Evolutionary conservation across 2,888 invertebrate species (phyloP), one percentile per base, ranked within the genome.

Genomic region (Tetranychus truncatus): DNA sequence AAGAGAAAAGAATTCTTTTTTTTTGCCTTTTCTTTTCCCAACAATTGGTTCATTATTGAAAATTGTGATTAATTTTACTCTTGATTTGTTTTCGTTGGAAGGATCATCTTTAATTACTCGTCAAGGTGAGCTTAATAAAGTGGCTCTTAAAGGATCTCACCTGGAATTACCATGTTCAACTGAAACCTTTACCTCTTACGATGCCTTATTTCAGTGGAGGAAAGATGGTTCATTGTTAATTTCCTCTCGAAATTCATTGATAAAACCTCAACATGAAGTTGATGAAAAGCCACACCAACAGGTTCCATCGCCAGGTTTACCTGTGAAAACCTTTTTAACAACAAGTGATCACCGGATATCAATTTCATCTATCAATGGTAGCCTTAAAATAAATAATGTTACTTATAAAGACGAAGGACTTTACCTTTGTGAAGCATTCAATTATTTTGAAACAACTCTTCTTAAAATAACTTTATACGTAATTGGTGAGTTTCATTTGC

Each of bases 331-430:
- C 34, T 34, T 34, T 34, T 34, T 34, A 34, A 34, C 34, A 34
- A 34, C 34, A 34, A 18, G 66, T 20, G 66, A 66, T 66, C 20
- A 18, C 18, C 18, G 66, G 20, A 20, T 66, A 66, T 66, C 66
- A 18, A 66, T 66, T 20, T 66, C 66, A 18, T 20, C 20, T 20
- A 66, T 18, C 66, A 66, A 66, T 66, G 66, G 66, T 20, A 66
- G 66, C 66, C 66, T 66, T 66, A 66, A 66, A 66, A 66, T 66
- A 20, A 20, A 20, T 66, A 66, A 66, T 66, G 66, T 66, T 66
- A 20, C 66, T 66, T 66, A 66, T 66, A 18, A 66, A 20, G 66
- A 66, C 20, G 66, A 66, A 20, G 66, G 66, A 66, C 66, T 66
- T 20, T 66, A 66, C 20, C 66, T 66, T 66, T 66, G 66, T 15